Evolutionary conservation across 2,113 vertebrate genomes (phyloP).

Genomic region (Chaetops frenatus): DNA sequence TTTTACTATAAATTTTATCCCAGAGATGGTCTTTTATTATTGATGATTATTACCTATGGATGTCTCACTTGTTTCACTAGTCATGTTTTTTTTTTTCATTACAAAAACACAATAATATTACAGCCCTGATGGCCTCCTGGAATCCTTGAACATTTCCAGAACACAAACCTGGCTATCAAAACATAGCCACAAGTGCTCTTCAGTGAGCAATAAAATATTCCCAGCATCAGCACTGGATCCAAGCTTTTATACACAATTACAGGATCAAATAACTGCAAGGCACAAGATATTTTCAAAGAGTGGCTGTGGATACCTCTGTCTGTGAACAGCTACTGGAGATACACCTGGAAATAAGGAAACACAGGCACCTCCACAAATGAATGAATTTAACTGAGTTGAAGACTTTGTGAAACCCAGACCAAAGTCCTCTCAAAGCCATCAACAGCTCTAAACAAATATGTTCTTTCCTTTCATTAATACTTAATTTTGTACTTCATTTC

Average conservation of each 20-base stretch:
- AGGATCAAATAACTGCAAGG: not conserved
- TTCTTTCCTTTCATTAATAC: not conserved
- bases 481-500: not conserved
- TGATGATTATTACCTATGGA: not conserved
- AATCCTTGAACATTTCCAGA: constrained; percentile 23
- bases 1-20: not conserved
- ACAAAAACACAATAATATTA: not conserved
- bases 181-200: constrained; percentile 46
- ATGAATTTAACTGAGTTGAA: not conserved
- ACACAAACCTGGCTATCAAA: constrained; percentile 40
- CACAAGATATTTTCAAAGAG: not conserved
- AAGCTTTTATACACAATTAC: constrained; percentile 9
- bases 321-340: not conserved
- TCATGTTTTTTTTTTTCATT: not conserved
- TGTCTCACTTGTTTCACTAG: not conserved
- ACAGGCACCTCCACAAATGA: not conserved
- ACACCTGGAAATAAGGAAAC: not conserved
- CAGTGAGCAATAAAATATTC: constrained; percentile 30
- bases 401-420: not conserved
- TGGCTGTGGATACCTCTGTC: not conserved
- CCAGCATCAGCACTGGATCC: not conserved
- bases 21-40: not conserved
- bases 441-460: not conserved
- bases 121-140: not conserved
- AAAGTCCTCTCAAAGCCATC: not conserved